Conservation (phyloP, 2,888 invertebrate species). For the Frankliniella intonsa region DNA sequence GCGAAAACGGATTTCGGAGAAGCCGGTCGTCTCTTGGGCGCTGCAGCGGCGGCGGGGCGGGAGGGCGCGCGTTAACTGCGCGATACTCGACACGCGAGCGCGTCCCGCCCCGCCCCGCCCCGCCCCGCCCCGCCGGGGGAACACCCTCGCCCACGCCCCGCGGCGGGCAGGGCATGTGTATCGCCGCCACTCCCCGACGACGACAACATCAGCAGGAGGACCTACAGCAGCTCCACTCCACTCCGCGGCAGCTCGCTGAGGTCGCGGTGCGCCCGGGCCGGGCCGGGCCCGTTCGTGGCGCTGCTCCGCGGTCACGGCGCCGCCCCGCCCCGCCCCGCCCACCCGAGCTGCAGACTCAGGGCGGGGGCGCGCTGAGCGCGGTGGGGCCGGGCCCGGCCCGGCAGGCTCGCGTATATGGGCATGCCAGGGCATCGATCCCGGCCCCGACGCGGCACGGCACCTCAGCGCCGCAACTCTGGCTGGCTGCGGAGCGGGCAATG, state of each 20-base stretch:
- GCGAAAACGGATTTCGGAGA: constrained; percentile 26
- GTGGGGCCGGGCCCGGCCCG: constrained; percentile 2
- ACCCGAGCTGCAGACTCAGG: neutral
- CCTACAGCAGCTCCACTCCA: too few relatives aligned
- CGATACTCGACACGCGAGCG: neutral
- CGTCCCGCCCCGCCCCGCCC: neutral
- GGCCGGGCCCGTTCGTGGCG: neutral
- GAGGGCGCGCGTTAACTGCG: neutral
- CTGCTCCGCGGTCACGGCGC: neutral
- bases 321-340: constrained; percentile 2
- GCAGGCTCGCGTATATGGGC: constrained; percentile 1
- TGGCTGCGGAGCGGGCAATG: too few relatives aligned
- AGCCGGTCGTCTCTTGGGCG: neutral
- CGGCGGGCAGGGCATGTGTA: neutral
- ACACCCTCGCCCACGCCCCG: neutral
- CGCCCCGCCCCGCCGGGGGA: neutral
- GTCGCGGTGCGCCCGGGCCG: neutral
- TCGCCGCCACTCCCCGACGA: too few relatives aligned
- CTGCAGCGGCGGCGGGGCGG: neutral
- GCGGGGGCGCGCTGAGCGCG: constrained; percentile 2
- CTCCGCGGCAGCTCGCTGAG: constrained; percentile 15
- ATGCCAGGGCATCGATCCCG: constrained; percentile 23
- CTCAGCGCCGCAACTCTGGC: neutral
- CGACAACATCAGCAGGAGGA: neutral
- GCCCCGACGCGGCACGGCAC: neutral